Percentiles rank a stretch among this genome's conserved stretches.
These are phyloP conservation scores for Trisateles emortualis DNA, from an alignment of 2,888 invertebrate genomes.

Conservation along the genomic window DNA sequence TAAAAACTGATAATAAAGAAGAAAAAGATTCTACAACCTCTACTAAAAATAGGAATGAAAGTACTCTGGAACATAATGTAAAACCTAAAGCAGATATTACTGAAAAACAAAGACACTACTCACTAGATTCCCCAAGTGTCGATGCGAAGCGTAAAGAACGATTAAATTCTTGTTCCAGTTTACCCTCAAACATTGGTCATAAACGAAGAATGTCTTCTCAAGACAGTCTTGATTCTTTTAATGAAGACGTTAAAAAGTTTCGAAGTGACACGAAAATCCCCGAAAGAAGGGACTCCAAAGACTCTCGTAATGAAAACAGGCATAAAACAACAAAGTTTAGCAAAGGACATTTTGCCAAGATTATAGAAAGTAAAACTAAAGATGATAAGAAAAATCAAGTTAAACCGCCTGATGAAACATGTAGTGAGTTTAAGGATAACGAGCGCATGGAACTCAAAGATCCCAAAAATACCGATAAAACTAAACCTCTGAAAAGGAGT, in stretches of 20 bases:
- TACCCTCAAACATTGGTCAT: slow-evolving; percentile 88
- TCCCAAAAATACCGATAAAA: slow-evolving; percentile 55
- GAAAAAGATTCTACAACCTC: slow-evolving; percentile 68
- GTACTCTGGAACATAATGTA: slow-evolving; percentile 40
- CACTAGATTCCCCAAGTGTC: slow-evolving; percentile 76
- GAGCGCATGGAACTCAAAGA: slow-evolving; percentile 64
- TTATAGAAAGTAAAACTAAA: slow-evolving; percentile 87
- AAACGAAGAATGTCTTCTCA: slow-evolving; percentile 94
- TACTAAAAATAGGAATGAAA: slow-evolving; percentile 59
- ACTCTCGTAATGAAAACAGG: slow-evolving; percentile 77
- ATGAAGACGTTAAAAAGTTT: slow-evolving; percentile 88
- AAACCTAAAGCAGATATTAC: slow-evolving; percentile 69
- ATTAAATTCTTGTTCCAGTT: slow-evolving; percentile 86
- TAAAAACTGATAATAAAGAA: slow-evolving; percentile 79
- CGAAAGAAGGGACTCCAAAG: slow-evolving; percentile 91
- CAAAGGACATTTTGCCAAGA: slow-evolving; percentile 86
- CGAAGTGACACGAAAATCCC: slow-evolving; percentile 85
- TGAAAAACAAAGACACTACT: slow-evolving; percentile 83
- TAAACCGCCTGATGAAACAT: slow-evolving; percentile 77
- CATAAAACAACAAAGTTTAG: slow-evolving; percentile 86
- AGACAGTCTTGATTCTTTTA: slow-evolving; percentile 87
- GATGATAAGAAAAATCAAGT: slow-evolving; percentile 87
- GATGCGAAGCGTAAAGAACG: slow-evolving; percentile 88
- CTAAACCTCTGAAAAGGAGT: slow-evolving; percentile 64
- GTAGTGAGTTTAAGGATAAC: slow-evolving; percentile 68